Evolutionary conservation across 2,888 invertebrate species (phyloP), one percentile per base, ranked within the genome.

Genomic region (Steinernema hermaphroditum): DNA sequence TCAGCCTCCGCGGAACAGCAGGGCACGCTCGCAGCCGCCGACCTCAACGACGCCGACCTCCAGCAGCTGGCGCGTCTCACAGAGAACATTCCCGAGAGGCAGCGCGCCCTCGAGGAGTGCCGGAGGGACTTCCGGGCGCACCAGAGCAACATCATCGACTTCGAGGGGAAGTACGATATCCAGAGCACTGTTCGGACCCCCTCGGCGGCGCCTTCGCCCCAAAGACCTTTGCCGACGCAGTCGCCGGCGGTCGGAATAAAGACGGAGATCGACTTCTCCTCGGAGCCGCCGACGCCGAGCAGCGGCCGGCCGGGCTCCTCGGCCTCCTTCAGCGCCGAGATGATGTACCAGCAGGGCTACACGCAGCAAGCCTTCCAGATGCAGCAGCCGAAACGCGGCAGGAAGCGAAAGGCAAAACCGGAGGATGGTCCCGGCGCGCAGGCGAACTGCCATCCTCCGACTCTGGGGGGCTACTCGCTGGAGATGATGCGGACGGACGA

Each of bases 41-140:
- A 79, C 70, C 69, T 80, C 50, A 77, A 72, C 43, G 78, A 78
- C 2, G 57, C 46, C n/a, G 79, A 78, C 62, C 72, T 72, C 29
- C 75, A 71, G 27, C 46, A 69, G 9, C 43, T 79, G 43, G 69
- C 37, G 0, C 68, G 75, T 9, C 71, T 80, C 16, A 73, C 73
- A 1, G 75, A 75, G 2, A 43, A 69, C 0, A 77, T 80, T 41
- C 73, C 75, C 14, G 49, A 57, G 12, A 46, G 75, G 69, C 76
- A 78, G 68, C 49, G 29, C 54, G 72, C 54, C 57, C 71, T 69
- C 34, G 37, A 71, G 16, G 41, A 43, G 19, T 44, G 9, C 69
- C 70, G 34, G 16, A 32, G 19, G 16, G 29, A 27, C 27, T 49
- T 24, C 72, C 68, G 32, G 49, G 37, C 16, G 37, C 54, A 41